phyloP scores from a whole-genome alignment of 2,113 vertebrate genomes.

The Aspidoscelis tigris region DNA sequence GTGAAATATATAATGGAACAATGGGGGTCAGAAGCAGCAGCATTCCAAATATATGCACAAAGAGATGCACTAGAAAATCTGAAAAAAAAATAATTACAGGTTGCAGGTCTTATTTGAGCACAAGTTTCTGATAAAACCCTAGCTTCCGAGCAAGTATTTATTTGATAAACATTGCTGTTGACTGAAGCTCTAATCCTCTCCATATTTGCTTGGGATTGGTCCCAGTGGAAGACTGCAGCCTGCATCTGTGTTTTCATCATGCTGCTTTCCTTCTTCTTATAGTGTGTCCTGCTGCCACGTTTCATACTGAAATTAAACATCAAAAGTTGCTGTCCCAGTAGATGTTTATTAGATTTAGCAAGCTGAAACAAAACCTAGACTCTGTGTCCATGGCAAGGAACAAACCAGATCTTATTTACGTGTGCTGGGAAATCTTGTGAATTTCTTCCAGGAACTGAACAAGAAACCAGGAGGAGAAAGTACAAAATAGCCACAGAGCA shows the following conservation, averaged over 20 bases:
- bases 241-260: constrained; percentile 65
- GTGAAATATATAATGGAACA: constrained; percentile 19
- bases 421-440: constrained; percentile 70
- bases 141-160: constrained; percentile 57
- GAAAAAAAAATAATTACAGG: constrained; percentile 55
- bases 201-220: not conserved
- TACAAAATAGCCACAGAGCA: constrained; percentile 60
- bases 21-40: not conserved
- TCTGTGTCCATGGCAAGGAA: constrained; percentile 49
- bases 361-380: constrained; percentile 69
- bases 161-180: constrained; percentile 63
- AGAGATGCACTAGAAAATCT: constrained; percentile 52
- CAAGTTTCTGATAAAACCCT: constrained; percentile 57
- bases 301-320: constrained; percentile 73
- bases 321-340: constrained; percentile 71
- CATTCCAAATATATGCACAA: constrained; percentile 48
- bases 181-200: constrained; percentile 35
- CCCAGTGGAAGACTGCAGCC: not conserved
- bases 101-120: constrained; percentile 55
- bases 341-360: constrained; percentile 75
- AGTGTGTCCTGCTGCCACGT: constrained; percentile 71
- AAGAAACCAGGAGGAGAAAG: constrained; percentile 64
- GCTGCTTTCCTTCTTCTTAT: constrained; percentile 61
- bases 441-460: constrained; percentile 72
- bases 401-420: constrained; percentile 73